Evolutionary conservation across 2,888 invertebrate genomes (phyloP).

Genomic region (Rosalia funebris): DNA sequence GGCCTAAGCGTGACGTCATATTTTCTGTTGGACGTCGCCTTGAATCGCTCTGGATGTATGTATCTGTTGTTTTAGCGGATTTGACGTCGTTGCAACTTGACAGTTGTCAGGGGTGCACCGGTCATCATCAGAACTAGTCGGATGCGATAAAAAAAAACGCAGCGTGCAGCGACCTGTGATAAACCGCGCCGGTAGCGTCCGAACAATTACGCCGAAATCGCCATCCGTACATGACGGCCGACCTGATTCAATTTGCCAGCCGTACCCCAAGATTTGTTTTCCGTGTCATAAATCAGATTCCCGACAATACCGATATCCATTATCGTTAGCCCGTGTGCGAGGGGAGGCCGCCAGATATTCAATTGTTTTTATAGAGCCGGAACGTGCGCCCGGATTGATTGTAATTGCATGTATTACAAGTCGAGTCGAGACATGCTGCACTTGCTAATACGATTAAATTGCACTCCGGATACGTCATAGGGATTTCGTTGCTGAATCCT

Average conservation of each 20-base stretch:
- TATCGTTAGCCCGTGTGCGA: constrained; percentile 58
- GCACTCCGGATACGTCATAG: constrained; percentile 3
- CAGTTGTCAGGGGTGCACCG: constrained; percentile 3
- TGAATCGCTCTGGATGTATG: too few species aligned
- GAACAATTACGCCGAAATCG: constrained; percentile 49
- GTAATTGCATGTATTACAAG: constrained; percentile 53
- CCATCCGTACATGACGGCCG: constrained; percentile 56
- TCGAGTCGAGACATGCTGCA: constrained; percentile 47
- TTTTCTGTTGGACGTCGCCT: too few species aligned
- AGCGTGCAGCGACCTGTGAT: constrained; percentile 19
- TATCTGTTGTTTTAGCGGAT: not conserved
- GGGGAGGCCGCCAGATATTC: constrained; percentile 45
- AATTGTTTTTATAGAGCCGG: constrained; percentile 56
- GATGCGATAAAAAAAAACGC: not conserved
- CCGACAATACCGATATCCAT: constrained; percentile 64
- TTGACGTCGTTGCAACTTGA: constrained; percentile 2
- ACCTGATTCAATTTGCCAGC: constrained; percentile 62
- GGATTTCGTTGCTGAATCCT: constrained; percentile 24
- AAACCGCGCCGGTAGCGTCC: constrained; percentile 36
- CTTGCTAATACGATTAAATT: constrained; percentile 39
- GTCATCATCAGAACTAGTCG: constrained; percentile 17
- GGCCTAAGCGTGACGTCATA: too few species aligned
- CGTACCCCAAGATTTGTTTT: constrained; percentile 63
- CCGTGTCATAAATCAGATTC: constrained; percentile 64
- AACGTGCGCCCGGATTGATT: constrained; percentile 53